These are phyloP conservation scores for Trimorus sp. DNA, from an alignment of 2,888 invertebrate species.

Conservation along the genomic window DNA sequence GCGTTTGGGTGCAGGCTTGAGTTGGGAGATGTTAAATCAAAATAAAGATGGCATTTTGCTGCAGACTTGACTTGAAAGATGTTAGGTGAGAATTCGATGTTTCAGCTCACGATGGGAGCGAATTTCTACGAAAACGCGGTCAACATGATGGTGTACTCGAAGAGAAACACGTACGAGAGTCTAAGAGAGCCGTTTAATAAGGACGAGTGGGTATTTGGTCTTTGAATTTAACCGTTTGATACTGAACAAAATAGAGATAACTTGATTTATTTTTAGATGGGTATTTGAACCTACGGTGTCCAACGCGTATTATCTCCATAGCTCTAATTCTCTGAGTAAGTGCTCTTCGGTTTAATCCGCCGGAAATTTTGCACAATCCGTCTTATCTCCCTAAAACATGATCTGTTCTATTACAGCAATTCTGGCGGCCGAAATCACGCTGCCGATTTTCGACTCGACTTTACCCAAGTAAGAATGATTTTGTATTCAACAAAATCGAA, in stretches of 20 bases:
- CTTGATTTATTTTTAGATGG: slow-evolving; percentile 38
- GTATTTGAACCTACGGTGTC: slow-evolving; percentile 29
- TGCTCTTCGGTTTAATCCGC: not conserved
- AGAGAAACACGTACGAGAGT: slow-evolving; percentile 14
- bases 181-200: slow-evolving; percentile 29
- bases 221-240: not conserved
- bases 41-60: too few species aligned
- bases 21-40: too few species aligned
- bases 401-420: slow-evolving; percentile 34
- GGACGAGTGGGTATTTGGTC: slow-evolving; percentile 13
- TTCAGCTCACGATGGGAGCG: slow-evolving; percentile 34
- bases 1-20: too few species aligned
- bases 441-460: slow-evolving; percentile 38
- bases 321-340: slow-evolving; percentile 50
- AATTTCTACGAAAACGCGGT: slow-evolving; percentile 58
- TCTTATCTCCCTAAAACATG: slow-evolving; percentile 7
- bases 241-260: not conserved
- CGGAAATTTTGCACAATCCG: not conserved
- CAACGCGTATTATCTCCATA: slow-evolving; percentile 48
- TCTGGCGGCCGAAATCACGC: slow-evolving; percentile 40
- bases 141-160: slow-evolving; percentile 15
- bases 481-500: too few species aligned
- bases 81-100: not conserved
- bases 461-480: slow-evolving; percentile 43
- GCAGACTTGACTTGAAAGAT: too few species aligned